Conservation (phyloP, 2,797 vertebrate species). For the Leuciscus waleckii region DNA sequence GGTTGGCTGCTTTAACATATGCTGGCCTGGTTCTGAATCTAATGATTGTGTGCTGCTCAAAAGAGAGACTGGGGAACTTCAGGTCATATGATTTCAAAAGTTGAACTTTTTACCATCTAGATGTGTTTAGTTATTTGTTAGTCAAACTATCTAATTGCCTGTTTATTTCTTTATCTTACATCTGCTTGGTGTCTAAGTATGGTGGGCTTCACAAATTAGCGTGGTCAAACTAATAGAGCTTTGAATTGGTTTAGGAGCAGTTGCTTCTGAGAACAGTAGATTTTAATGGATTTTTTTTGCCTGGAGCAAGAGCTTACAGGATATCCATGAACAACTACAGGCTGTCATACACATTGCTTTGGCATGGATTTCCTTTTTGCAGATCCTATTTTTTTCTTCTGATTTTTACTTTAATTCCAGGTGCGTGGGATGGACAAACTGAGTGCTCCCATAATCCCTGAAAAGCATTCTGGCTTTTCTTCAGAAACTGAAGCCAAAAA, state of each 20-base stretch:
- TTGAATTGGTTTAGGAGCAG: neutral
- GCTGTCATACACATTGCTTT: neutral
- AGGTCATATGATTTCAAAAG: neutral
- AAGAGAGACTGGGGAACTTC: neutral
- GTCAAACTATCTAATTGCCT: neutral
- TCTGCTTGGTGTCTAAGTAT: neutral
- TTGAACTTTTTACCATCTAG: neutral
- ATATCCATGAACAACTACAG: neutral
- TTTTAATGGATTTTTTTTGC: neutral
- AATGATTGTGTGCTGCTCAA: neutral
- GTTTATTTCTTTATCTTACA: neutral
- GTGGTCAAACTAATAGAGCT: neutral
- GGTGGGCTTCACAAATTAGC: neutral
- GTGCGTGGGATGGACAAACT: conserved; percentile 12
- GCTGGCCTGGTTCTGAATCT: neutral
- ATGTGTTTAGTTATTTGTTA: neutral
- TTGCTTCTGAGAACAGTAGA: neutral
- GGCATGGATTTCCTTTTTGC: conserved; percentile 11
- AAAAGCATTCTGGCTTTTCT: conserved; percentile 14
- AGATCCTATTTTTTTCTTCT: neutral
- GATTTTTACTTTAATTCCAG: conserved; percentile 8
- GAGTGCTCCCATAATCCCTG: conserved; percentile 34
- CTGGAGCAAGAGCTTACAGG: neutral
- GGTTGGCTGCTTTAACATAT: conserved; percentile 16
- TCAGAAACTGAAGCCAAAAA: conserved; percentile 9